Conservation (phyloP, 1,140 invertebrate species). For the Rhopalosiphum maidis region DNA sequence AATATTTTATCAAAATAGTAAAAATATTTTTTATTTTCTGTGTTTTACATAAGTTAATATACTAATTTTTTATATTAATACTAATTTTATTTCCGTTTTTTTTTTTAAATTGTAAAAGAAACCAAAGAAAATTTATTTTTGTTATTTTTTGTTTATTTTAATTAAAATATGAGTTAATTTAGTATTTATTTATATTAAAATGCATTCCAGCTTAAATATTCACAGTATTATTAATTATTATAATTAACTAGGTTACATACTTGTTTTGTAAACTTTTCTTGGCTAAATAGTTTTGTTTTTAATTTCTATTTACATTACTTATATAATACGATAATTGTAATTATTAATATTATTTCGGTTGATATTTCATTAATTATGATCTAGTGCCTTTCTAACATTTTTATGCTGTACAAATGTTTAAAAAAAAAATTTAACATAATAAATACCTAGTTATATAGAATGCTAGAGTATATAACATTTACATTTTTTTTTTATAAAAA, state of each 20-base stretch:
- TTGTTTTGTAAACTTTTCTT: background rate
- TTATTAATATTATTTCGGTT: background rate
- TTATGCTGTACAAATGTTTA: background rate
- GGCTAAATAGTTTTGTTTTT: background rate
- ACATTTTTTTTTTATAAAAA: background rate
- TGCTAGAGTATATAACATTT: background rate
- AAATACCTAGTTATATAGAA: background rate
- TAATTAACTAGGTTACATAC: background rate
- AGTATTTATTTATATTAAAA: background rate
- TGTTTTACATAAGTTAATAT: background rate
- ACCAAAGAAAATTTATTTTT: background rate
- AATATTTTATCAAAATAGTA: background rate
- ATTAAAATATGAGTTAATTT: background rate
- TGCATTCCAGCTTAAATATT: background rate
- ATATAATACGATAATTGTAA: background rate
- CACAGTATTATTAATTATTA: conserved; percentile 10
- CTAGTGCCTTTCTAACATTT: background rate
- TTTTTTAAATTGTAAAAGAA: background rate
- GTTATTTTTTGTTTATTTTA: background rate
- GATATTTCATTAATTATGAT: background rate
- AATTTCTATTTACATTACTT: background rate
- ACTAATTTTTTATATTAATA: background rate
- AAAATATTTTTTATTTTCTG: background rate
- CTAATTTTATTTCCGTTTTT: background rate
- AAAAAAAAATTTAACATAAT: background rate